These are phyloP conservation scores for Agrochola lychnidis DNA, from an alignment of 2,888 invertebrate species.

Conservation along the genomic window DNA sequence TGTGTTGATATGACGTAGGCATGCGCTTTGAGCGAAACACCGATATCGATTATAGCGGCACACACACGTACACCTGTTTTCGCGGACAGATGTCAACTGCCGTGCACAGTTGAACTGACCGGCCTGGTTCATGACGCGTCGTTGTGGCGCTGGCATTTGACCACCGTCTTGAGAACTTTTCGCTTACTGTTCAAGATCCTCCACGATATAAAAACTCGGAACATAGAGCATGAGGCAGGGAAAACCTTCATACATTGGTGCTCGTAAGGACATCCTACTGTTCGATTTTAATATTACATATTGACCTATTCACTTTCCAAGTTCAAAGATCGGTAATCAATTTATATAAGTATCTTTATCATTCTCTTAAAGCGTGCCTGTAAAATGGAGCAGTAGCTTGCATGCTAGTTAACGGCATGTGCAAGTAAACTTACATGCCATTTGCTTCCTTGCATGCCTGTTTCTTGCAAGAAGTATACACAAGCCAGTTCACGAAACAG, in stretches of 20 bases:
- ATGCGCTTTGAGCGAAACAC: slow-evolving; percentile 67
- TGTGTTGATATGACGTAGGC: slow-evolving; percentile 71
- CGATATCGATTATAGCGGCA: slow-evolving; percentile 68
- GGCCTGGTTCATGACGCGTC: slow-evolving; percentile 50
- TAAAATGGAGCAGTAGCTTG: too few species aligned
- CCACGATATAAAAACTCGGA: background rate
- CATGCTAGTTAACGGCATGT: too few species aligned
- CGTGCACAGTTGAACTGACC: slow-evolving; percentile 58
- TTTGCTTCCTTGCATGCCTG: too few species aligned
- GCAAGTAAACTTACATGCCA: too few species aligned
- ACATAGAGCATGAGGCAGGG: slow-evolving; percentile 9
- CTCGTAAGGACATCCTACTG: slow-evolving; percentile 42
- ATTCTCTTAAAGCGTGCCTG: too few species aligned
- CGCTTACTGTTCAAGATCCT: slow-evolving; percentile 49
- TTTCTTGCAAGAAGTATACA: too few species aligned
- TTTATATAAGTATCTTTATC: background rate
- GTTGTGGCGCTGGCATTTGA: slow-evolving; percentile 58
- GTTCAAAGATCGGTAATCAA: slow-evolving; percentile 68
- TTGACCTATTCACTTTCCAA: slow-evolving; percentile 67
- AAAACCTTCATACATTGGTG: slow-evolving; percentile 31
- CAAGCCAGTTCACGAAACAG: too few species aligned
- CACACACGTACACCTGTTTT: slow-evolving; percentile 73
- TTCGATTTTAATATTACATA: slow-evolving; percentile 41
- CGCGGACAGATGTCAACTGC: slow-evolving; percentile 74
- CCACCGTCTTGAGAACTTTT: slow-evolving; percentile 67